Percentiles rank a stretch among this genome's conserved stretches.
These are phyloP conservation scores for Drusus annulatus DNA, from an alignment of 1,140 invertebrate species.

Conservation along the genomic window DNA sequence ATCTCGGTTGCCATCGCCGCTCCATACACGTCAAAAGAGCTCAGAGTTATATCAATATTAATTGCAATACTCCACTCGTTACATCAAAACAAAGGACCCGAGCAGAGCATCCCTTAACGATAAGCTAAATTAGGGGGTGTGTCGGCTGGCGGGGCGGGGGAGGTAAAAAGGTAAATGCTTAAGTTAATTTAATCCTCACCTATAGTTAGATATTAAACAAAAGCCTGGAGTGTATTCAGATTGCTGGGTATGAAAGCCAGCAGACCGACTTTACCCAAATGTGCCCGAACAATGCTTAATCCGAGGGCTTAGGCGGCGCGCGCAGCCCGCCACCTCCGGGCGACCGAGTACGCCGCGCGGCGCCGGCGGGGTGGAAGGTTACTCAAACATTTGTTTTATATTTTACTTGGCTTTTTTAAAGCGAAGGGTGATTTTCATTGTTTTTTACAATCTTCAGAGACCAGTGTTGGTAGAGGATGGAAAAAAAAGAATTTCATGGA, in stretches of 20 bases:
- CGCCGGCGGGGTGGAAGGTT: conserved; percentile 11
- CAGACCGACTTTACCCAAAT: conserved; percentile 49
- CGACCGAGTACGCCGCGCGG: background rate
- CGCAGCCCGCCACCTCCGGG: conserved; percentile 15
- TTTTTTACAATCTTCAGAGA: conserved; percentile 10
- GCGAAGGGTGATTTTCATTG: conserved; percentile 11
- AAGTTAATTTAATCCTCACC: conserved; percentile 57
- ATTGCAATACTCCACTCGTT: conserved; percentile 27
- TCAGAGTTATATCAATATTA: conserved; percentile 37
- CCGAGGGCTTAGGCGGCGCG: conserved; percentile 52
- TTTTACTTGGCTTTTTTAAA: background rate
- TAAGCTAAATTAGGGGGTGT: conserved; percentile 38
- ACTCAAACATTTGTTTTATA: conserved; percentile 33
- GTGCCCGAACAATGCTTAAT: conserved; percentile 56
- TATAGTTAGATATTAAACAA: conserved; percentile 56
- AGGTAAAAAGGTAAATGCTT: conserved; percentile 58
- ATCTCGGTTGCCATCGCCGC: background rate
- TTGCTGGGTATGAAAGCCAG: conserved; percentile 48
- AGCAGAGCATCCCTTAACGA: conserved; percentile 37
- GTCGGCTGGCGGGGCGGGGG: conserved; percentile 24
- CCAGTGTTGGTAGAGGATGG: background rate
- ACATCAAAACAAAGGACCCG: conserved; percentile 39
- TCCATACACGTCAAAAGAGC: conserved; percentile 11
- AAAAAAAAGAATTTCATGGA: background rate
- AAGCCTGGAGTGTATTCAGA: conserved; percentile 57